Percentiles rank a stretch among this genome's conserved stretches.
These are phyloP conservation scores for Drosophila funebris DNA, from an alignment of 1,140 invertebrate genomes.

Conservation along the genomic window DNA sequence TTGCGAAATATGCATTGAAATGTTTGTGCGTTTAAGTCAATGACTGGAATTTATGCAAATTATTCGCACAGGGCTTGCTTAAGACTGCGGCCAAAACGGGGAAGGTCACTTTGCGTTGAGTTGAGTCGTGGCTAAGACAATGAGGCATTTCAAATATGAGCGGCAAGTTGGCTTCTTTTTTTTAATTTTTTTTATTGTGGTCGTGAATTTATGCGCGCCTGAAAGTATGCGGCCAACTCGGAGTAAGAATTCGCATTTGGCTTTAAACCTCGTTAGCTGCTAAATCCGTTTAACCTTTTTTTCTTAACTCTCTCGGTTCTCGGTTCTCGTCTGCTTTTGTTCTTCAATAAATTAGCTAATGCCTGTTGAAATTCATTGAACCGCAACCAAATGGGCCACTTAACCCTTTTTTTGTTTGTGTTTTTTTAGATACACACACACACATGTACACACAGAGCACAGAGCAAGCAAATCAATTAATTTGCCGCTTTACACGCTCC, in stretches of 20 bases:
- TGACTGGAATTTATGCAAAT: slow-evolving; percentile 78
- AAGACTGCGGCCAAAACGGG: background rate
- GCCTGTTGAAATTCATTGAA: slow-evolving; percentile 54
- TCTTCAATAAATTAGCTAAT: slow-evolving; percentile 60
- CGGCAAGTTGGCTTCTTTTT: slow-evolving; percentile 18
- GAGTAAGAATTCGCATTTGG: background rate
- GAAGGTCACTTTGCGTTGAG: slow-evolving; percentile 24
- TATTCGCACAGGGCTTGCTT: slow-evolving; percentile 4
- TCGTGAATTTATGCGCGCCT: slow-evolving; percentile 35
- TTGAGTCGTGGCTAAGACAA: background rate
- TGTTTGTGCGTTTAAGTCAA: slow-evolving; percentile 66
- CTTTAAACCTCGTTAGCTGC: slow-evolving; percentile 16
- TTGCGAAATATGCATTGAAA: slow-evolving; percentile 60
- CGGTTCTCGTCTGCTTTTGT: background rate
- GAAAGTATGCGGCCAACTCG: slow-evolving; percentile 29
- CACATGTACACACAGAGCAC: background rate
- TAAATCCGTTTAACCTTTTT: slow-evolving; percentile 20
- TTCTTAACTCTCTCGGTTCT: too few species aligned
- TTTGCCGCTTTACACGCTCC: background rate
- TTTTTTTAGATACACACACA: slow-evolving; percentile 2
- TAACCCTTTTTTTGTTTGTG: slow-evolving; percentile 56
- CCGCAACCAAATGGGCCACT: slow-evolving; percentile 68
- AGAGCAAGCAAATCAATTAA: slow-evolving; percentile 64
- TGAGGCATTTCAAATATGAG: slow-evolving; percentile 58
- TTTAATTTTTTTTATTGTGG: slow-evolving; percentile 33